Conservation (phyloP, 2,113 vertebrate genomes). For the Maccullochella peelii region DNA sequence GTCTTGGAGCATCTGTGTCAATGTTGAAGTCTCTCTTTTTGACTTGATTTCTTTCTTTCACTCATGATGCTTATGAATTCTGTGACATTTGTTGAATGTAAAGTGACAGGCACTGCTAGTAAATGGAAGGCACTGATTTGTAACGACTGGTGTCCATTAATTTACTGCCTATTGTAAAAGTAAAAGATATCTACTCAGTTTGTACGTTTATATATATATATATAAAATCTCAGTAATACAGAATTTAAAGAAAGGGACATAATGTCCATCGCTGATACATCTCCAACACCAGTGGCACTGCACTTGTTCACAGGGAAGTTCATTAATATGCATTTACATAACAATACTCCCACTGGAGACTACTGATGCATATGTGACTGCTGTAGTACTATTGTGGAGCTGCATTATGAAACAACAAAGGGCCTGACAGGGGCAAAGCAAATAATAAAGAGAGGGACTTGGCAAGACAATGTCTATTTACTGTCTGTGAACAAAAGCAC, state of each 20-base stretch:
- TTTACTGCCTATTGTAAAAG: background rate
- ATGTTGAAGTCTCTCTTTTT: background rate
- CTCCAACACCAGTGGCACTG: conserved; percentile 29
- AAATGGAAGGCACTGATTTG: background rate
- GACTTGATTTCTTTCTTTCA: background rate
- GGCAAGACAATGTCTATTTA: conserved; percentile 51
- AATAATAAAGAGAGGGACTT: conserved; percentile 53
- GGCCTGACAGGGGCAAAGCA: conserved; percentile 52
- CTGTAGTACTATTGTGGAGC: conserved; percentile 55
- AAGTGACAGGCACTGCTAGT: background rate
- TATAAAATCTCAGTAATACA: background rate
- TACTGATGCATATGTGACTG: conserved; percentile 60
- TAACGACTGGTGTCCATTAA: background rate
- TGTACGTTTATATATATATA: background rate
- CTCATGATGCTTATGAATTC: background rate
- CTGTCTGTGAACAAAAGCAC: conserved; percentile 48
- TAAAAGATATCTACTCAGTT: conserved; percentile 8
- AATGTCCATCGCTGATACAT: conserved; percentile 16
- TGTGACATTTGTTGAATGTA: conserved; percentile 10
- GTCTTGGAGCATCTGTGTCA: background rate
- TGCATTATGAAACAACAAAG: conserved; percentile 67
- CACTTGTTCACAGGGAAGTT: conserved; percentile 55
- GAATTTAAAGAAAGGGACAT: conserved; percentile 3
- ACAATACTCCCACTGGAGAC: conserved; percentile 67
- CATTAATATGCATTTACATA: conserved; percentile 74